Evolutionary conservation across 2,797 vertebrate species (phyloP), one percentile per base, ranked within the genome.

Genomic region (Syngnathus acus): DNA sequence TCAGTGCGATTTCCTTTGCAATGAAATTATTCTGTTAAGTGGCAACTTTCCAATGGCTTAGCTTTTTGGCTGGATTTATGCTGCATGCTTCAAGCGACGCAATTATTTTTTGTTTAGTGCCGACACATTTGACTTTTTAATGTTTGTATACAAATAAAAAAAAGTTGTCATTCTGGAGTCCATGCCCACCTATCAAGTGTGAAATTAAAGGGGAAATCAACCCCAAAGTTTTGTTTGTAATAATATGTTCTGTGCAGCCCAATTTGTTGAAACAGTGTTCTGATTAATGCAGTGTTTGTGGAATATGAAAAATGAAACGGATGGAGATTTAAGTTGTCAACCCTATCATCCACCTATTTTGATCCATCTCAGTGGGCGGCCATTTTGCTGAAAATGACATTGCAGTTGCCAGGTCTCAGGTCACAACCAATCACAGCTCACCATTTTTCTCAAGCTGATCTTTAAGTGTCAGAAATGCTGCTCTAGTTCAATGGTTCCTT

Each of bases 1-100:
- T 75, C 57, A 70, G 62, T 70, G 23, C 23, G 51, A 32, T 32
- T 32, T 32, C 26, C 47, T 17, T 42, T 42, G 50, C 55, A 17
- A 11, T 67, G 47, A 69, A 75, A 61, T 67, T 50, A n/a, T 65
- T 47, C 13, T 43, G 42, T 48, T 19, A 11, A 39, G 39, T 21
- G 39, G 39, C 59, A 42, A 61, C 39, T n/a, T 60, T 40, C 39
- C 9, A 61, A 42, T 42, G 42, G 42, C 19, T 6, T 23, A 5
- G 4, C 10, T 54, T 5, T 23, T 26, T 5, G 11, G 21, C 26
- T 54, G 53, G 53, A 38, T 9, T 57, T 17, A 57, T 7, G 4
- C 13, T 11, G 4, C 21, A 54, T 54, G 53, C 54, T 26, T 54
- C 21, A 26, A 26, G 21, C 21, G 4, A 1, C 13, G 8, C 26